phyloP scores from a whole-genome alignment of 2,888 invertebrate species.

The Oscheius sp. region DNA sequence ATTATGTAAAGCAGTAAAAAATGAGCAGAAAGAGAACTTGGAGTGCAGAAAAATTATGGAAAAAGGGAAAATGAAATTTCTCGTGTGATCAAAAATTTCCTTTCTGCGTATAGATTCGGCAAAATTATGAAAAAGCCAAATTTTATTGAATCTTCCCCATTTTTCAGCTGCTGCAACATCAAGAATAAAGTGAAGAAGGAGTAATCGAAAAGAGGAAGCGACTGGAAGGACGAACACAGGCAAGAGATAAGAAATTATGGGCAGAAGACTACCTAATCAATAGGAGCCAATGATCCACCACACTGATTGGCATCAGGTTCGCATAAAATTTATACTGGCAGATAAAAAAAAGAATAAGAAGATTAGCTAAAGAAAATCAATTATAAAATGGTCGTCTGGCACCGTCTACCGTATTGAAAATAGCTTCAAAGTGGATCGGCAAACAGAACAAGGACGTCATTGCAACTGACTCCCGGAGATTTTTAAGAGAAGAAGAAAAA shows the following conservation, averaged over 20 bases:
- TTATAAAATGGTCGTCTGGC: neutral
- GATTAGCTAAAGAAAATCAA: neutral
- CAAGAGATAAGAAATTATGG: too few species aligned
- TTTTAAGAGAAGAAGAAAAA: neutral
- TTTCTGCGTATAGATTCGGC: too few species aligned
- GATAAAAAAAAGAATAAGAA: neutral
- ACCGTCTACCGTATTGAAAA: constrained; percentile 18
- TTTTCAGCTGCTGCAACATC: too few species aligned
- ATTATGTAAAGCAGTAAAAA: neutral
- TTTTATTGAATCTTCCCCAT: too few species aligned
- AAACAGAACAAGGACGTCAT: constrained; percentile 10
- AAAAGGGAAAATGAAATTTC: neutral
- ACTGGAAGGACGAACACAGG: too few species aligned
- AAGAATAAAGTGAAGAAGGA: neutral
- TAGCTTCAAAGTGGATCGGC: constrained; percentile 24
- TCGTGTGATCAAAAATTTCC: too few species aligned
- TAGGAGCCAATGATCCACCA: too few species aligned
- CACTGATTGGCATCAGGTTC: too few species aligned
- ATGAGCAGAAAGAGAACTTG: neutral
- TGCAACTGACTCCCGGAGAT: neutral
- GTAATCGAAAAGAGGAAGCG: neutral
- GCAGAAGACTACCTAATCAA: too few species aligned
- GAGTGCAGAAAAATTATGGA: neutral
- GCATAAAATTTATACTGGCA: neutral
- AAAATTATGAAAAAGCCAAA: too few species aligned